Evolutionary conservation across 2,888 invertebrate genomes (phyloP), one percentile per base, ranked within the genome.

Genomic region (Dasysyrphus albostriatus): DNA sequence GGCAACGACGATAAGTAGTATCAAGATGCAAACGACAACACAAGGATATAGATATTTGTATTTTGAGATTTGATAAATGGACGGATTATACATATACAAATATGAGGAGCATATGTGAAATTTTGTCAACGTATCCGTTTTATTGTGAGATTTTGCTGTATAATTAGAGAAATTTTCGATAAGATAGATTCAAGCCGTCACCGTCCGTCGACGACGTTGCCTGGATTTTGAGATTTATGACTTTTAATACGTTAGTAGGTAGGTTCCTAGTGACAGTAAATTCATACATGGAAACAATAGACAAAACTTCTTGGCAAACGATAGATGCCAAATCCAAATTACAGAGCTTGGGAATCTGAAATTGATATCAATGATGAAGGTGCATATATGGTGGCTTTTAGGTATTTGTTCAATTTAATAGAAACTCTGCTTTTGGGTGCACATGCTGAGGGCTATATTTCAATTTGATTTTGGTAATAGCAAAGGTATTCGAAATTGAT

Each of bases 351-450:
- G 2, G 10, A 10, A 49, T 49, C 49, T 49, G 49, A 49, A 49
- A 49, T 49, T 49, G 49, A 49, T 49, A 49, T 49, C 49, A 49
- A 49, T 49, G 49, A 49, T 49, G 49, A 19, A 49, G 49, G 49
- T 16, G 16, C 8, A 9, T 19, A 5, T 16, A 16, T 16, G 16
- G 47, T 16, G 9, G 49, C 1, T 49, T 10, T 49, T 49, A 49
- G 19, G 10, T 19, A 49, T 49, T 19, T 19, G 49, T 19, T 49
- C 49, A 16, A 49, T 49, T 19, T 19, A 19, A 49, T 49, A 49
- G 47, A 49, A 8, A 9, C 49, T 10, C 0, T 49, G 19, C 49
- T 47, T 14, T 44, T 42, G 14, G 49, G 5, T 49, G 10, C 49
- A 14, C 14, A 49, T 10, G 19, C 10, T 49, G 10, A 49, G 19